A percentile compares a stretch with the other conserved stretches of the same genome.
These are phyloP conservation scores for Knipowitschia caucasica DNA, from an alignment of 2,797 vertebrate species.

Conservation along the genomic window DNA sequence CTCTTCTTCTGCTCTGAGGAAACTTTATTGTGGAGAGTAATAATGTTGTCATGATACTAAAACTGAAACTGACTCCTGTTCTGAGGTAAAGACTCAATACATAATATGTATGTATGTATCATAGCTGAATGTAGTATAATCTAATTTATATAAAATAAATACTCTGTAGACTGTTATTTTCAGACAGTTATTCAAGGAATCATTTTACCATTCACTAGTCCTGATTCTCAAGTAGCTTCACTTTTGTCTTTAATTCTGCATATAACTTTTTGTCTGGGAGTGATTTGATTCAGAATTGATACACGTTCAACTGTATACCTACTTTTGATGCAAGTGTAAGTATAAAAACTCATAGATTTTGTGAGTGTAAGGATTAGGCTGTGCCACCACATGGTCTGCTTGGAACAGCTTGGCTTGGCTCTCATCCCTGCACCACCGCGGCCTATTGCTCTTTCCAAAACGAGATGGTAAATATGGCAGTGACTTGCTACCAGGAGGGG, in stretches of 20 bases:
- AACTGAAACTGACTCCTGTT: not conserved
- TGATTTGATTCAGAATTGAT: not conserved
- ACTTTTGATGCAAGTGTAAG: not conserved
- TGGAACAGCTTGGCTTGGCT: constrained; percentile 54
- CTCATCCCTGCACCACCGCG: constrained; percentile 41
- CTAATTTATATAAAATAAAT: too few species aligned
- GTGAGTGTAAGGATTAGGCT: constrained; percentile 31
- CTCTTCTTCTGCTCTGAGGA: too few species aligned
- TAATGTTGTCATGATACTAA: constrained; percentile 10
- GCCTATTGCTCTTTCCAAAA: constrained; percentile 61
- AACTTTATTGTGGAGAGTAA: constrained; percentile 43
- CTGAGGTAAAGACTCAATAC: not conserved
- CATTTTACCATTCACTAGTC: too few species aligned
- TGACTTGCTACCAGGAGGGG: constrained; percentile 52
- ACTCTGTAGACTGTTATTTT: too few species aligned
- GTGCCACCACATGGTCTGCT: constrained; percentile 50
- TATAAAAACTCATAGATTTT: not conserved
- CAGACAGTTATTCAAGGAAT: too few species aligned
- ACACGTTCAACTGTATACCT: not conserved
- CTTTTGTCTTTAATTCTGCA: too few species aligned
- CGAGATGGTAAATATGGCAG: constrained; percentile 65
- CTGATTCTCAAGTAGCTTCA: too few species aligned
- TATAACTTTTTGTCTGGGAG: too few species aligned
- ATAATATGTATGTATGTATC: too few species aligned
- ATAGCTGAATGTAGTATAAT: too few species aligned